phyloP scores from a whole-genome alignment of 2,888 invertebrate genomes.

The Mythimna ferrago region DNA sequence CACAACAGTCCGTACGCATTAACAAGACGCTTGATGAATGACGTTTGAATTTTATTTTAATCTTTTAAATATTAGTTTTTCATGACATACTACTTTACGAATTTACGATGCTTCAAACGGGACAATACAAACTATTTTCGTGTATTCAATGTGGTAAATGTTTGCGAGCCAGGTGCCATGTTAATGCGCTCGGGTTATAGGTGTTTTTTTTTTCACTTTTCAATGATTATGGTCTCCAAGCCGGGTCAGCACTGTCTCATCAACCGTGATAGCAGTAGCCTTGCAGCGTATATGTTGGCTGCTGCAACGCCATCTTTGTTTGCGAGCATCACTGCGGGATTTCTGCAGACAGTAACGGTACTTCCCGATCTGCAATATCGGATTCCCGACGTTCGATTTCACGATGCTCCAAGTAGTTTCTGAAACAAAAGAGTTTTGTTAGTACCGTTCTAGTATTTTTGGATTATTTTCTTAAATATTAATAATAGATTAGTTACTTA shows the following conservation, averaged over 20 bases:
- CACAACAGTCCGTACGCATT: too few species aligned
- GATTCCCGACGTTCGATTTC: slow-evolving; percentile 67
- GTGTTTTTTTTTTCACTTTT: background rate
- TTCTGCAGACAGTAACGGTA: slow-evolving; percentile 68
- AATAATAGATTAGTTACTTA: background rate
- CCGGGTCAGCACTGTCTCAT: slow-evolving; percentile 28
- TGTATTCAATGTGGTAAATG: too few species aligned
- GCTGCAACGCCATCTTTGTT: slow-evolving; percentile 65
- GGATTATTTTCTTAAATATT: background rate
- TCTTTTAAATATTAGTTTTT: too few species aligned
- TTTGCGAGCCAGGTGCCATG: too few species aligned
- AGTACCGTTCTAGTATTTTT: background rate
- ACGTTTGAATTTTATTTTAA: too few species aligned
- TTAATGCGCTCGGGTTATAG: too few species aligned
- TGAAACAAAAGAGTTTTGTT: slow-evolving; percentile 21
- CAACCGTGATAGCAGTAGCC: slow-evolving; percentile 48
- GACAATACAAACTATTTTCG: too few species aligned
- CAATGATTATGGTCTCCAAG: slow-evolving; percentile 51
- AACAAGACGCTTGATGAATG: too few species aligned
- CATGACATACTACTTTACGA: too few species aligned
- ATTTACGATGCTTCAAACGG: too few species aligned
- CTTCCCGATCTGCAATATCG: slow-evolving; percentile 64
- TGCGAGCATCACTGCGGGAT: slow-evolving; percentile 35
- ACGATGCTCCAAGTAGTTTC: slow-evolving; percentile 34
- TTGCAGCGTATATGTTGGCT: slow-evolving; percentile 56